These are phyloP conservation scores for Pyrocoelia pectoralis DNA, from an alignment of 2,888 invertebrate genomes.

Conservation along the genomic window DNA sequence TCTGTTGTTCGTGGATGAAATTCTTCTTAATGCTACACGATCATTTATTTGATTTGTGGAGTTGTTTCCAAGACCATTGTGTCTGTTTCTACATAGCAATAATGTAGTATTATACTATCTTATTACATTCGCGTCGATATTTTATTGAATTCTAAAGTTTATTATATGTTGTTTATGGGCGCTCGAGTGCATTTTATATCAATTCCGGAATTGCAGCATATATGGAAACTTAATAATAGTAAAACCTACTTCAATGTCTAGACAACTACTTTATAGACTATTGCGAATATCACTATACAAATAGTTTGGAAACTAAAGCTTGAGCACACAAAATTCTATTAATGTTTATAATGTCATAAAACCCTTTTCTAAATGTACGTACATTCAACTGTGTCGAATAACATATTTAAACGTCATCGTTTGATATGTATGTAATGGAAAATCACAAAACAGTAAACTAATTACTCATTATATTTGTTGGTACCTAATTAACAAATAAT, in stretches of 20 bases:
- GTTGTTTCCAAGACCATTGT: conserved; percentile 47
- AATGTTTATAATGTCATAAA: no score
- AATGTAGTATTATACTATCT: conserved; percentile 53
- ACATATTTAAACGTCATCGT: no score
- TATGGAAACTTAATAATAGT: conserved; percentile 9
- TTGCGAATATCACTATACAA: conserved; percentile 2
- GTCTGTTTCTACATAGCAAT: conserved; percentile 51
- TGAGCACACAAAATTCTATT: neutral
- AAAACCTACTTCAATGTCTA: conserved; percentile 3
- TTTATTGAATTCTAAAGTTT: conserved; percentile 36
- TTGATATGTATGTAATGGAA: no score
- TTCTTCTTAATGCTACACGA: conserved; percentile 47
- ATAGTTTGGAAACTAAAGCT: neutral
- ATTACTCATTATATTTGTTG: no score
- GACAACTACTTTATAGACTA: neutral
- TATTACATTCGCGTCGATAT: conserved; percentile 48
- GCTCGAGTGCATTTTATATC: conserved; percentile 19
- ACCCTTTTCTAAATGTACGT: no score
- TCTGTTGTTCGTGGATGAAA: conserved; percentile 43
- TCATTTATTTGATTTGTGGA: conserved; percentile 56
- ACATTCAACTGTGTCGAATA: no score
- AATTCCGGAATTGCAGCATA: conserved; percentile 2
- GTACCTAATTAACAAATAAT: no score
- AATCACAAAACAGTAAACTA: no score
- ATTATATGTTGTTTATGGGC: conserved; percentile 37